Percentiles rank a stretch among this genome's conserved stretches.
These are phyloP conservation scores for Dinocampus coccinellae DNA, from an alignment of 2,888 invertebrate species.

Conservation along the genomic window DNA sequence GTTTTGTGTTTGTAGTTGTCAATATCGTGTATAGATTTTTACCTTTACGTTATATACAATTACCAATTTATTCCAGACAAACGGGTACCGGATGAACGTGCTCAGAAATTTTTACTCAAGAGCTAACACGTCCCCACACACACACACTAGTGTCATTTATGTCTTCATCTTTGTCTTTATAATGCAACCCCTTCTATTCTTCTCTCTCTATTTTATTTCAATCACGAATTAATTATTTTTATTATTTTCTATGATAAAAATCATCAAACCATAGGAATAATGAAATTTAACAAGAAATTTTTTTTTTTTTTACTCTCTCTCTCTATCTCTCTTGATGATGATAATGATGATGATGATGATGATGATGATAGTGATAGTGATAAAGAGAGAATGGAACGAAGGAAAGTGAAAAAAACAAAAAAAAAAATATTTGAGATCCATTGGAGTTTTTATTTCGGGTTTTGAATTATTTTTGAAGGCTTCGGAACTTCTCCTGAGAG, in stretches of 20 bases:
- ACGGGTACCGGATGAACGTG: conserved; percentile 61
- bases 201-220: too few species aligned
- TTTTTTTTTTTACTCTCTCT: too few species aligned
- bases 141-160: conserved; percentile 31
- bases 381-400: conserved; percentile 35
- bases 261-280: too few species aligned
- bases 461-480: neutral
- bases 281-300: too few species aligned
- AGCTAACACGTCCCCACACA: too few species aligned
- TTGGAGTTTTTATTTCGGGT: neutral
- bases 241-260: too few species aligned
- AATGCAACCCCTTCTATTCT: too few species aligned
- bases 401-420: conserved; percentile 28
- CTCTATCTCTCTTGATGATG: too few species aligned
- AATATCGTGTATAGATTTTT: conserved; percentile 13
- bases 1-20: too few species aligned
- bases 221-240: too few species aligned
- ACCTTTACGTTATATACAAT: conserved; percentile 27
- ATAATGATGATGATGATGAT: too few species aligned
- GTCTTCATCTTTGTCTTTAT: conserved; percentile 40
- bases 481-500: too few species aligned
- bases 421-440: neutral
- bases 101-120: conserved; percentile 46
- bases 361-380: conserved; percentile 1
- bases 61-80: conserved; percentile 62